Percentiles rank a stretch among this genome's conserved stretches.
Conservation (phyloP, 2,888 invertebrate genomes). For the Drosophila eohydei region DNA sequence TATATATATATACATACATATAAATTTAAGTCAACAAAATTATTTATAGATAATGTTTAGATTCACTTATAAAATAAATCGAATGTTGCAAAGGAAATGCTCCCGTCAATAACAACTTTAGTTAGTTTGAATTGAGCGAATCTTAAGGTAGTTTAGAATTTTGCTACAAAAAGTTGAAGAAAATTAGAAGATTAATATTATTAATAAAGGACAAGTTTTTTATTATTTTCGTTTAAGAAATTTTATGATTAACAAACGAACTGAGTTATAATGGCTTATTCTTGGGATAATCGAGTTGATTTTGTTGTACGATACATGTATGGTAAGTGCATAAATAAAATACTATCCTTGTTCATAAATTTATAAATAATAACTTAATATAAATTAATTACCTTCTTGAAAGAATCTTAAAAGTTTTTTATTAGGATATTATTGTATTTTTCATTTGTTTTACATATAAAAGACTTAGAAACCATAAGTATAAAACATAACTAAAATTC, state of each 20-base stretch:
- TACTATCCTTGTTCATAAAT: background rate
- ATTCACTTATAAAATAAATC: slow-evolving; percentile 60
- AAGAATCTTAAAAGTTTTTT: too few relatives aligned
- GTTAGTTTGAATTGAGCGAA: slow-evolving; percentile 83
- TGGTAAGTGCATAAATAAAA: slow-evolving; percentile 86
- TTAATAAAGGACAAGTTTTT: slow-evolving; percentile 33
- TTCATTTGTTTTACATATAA: too few relatives aligned
- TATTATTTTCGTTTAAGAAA: slow-evolving; percentile 52
- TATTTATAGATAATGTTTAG: slow-evolving; percentile 67
- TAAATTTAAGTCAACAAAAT: slow-evolving; percentile 17
- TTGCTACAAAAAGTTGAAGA: slow-evolving; percentile 21
- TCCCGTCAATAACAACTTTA: slow-evolving; percentile 66
- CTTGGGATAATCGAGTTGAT: slow-evolving; percentile 93
- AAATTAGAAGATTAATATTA: slow-evolving; percentile 25
- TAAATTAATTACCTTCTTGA: background rate
- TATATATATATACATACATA: background rate
- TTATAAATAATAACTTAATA: background rate
- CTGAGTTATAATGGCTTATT: slow-evolving; percentile 88
- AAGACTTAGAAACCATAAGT: too few relatives aligned
- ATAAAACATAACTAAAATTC: too few relatives aligned
- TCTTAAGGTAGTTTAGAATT: slow-evolving; percentile 77
- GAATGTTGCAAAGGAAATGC: slow-evolving; percentile 67
- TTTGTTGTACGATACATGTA: slow-evolving; percentile 93
- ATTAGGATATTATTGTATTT: too few relatives aligned
- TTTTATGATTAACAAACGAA: slow-evolving; percentile 63